Evolutionary conservation across 2,888 invertebrate species (phyloP), one percentile per base, ranked within the genome.

Genomic region (Hoplodrina ambigua): DNA sequence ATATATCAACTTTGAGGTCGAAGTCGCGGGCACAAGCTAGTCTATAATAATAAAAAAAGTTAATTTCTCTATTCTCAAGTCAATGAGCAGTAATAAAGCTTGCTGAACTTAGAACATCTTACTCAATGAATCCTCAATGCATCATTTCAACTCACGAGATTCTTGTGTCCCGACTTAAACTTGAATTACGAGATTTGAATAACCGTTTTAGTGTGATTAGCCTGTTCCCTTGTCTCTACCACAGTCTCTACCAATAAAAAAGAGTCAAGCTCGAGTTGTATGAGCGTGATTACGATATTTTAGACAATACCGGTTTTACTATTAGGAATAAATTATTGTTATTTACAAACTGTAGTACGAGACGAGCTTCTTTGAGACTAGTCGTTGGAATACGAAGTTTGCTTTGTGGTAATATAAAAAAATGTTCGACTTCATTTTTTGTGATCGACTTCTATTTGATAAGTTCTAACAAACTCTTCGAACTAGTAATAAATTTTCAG

Each of bases 181-280:
- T 80, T 82, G 80, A 80, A 82, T 82, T 74, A 80, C 80, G 56
- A 66, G 74, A 70, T 82, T 80, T 78, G 69, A 80, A 80, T 69
- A 80, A 80, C 80, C 80, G 80, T 80, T 80, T 69, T 73, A 73
- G 59, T 68, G 54, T 73, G 69, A 82, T 82, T 78, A 70, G 70
- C 65, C 57, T 50, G 78, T 77, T 68, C 78, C 41, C 67, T 66
- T 62, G 81, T 65, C 37, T 81, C 81, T 56, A 33, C 66, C 62
- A 78, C 63, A 62, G 81, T 65, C 37, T 81, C 81, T 56, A 33
- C 66, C 62, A 78, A 68, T 72, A 77, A 78, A 80, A 81, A 78
- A 77, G 64, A 55, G 78, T 63, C 78, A 81, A 81, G 72, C 58
- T 62, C 50, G 64, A 78, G 81, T 64, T 50, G 64, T 50, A 50